A percentile compares a stretch with the other conserved stretches of the same genome.
Conservation (phyloP, 2,888 invertebrate species). For the Acleris laterana region DNA sequence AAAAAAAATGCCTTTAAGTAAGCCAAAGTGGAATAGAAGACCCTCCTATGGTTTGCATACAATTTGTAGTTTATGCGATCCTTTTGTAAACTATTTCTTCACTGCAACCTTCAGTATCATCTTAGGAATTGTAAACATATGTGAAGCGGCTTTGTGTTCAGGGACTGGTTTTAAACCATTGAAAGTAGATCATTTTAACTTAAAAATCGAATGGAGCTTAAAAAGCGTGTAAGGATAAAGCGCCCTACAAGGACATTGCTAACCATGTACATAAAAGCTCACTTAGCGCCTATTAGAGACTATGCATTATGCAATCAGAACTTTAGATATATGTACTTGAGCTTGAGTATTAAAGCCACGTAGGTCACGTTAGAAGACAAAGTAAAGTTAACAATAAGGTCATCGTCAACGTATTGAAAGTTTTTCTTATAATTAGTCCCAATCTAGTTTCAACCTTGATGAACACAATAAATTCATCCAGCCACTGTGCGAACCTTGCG, state of each 20-base stretch:
- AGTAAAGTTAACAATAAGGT: slow-evolving; percentile 18
- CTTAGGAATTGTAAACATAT: too few relatives aligned
- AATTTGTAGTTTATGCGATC: too few relatives aligned
- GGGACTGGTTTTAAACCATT: too few relatives aligned
- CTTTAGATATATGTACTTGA: neutral
- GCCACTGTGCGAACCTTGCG: slow-evolving; percentile 70
- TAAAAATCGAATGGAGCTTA: neutral
- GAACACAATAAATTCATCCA: slow-evolving; percentile 58
- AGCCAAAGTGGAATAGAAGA: too few relatives aligned
- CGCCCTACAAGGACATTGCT: slow-evolving; percentile 22
- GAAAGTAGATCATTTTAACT: too few relatives aligned
- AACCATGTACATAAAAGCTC: slow-evolving; percentile 1
- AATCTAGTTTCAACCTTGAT: slow-evolving; percentile 57
- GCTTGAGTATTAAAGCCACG: neutral
- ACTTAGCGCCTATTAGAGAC: slow-evolving; percentile 2
- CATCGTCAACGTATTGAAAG: slow-evolving; percentile 20
- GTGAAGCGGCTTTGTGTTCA: too few relatives aligned
- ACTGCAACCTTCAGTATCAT: too few relatives aligned
- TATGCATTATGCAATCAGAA: slow-evolving; percentile 25
- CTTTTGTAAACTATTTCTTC: too few relatives aligned
- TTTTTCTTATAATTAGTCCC: slow-evolving; percentile 29
- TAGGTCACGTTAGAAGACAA: neutral
- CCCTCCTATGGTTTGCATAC: too few relatives aligned
- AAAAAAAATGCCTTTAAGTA: too few relatives aligned
- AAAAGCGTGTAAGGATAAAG: slow-evolving; percentile 9